A percentile compares a stretch with the other conserved stretches of the same genome.
Conservation (phyloP, 2,888 invertebrate genomes). For the Philereme transversata region DNA sequence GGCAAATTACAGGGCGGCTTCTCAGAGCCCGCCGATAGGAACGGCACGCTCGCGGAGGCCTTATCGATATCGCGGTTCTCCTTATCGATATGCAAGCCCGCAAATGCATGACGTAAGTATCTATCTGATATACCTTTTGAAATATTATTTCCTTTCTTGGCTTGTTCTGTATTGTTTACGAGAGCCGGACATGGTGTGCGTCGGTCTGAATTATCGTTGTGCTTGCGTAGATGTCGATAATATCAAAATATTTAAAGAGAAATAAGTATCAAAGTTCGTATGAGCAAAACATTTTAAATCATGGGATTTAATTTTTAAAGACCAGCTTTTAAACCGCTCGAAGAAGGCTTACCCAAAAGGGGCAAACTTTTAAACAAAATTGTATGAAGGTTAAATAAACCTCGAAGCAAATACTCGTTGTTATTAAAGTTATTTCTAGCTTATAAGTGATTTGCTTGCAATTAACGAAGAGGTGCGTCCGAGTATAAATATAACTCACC, state of each 20-base stretch:
- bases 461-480: constrained; percentile 73
- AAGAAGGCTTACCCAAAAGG: neutral
- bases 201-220: constrained; percentile 17
- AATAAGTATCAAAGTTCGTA: too few species aligned
- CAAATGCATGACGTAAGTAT: constrained; percentile 57
- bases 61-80: constrained; percentile 67
- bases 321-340: too few species aligned
- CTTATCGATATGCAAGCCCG: constrained; percentile 61
- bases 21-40: constrained; percentile 69
- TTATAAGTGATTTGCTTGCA: constrained; percentile 70
- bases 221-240: constrained; percentile 10
- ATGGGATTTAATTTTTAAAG: too few species aligned
- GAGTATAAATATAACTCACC: constrained; percentile 69
- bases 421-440: constrained; percentile 65
- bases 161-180: constrained; percentile 43
- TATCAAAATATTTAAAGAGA: neutral
- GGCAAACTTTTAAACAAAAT: neutral
- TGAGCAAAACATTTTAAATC: too few species aligned
- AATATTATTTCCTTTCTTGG: constrained; percentile 60
- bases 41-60: constrained; percentile 50
- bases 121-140: constrained; percentile 65
- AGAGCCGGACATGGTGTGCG: constrained; percentile 33
- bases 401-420: constrained; percentile 52
- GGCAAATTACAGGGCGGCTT: constrained; percentile 83
- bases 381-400: constrained; percentile 17